Evolutionary conservation across 2,113 vertebrate species (phyloP).

Genomic region (Callipepla squamata): DNA sequence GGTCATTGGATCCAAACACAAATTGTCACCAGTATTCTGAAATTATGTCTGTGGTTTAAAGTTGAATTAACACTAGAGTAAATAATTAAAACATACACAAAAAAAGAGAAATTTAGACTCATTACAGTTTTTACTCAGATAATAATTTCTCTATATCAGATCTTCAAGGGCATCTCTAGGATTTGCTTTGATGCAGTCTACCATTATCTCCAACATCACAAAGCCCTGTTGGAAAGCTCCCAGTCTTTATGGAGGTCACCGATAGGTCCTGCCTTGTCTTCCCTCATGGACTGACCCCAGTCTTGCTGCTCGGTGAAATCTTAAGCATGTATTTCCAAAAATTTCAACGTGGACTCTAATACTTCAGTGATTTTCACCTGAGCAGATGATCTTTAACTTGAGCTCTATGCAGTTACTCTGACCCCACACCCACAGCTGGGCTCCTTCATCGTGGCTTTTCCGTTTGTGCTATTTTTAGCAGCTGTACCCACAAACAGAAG

Average conservation of each 20-base stretch:
- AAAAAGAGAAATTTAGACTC: neutral
- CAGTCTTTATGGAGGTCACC: neutral
- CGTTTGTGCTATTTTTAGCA: neutral
- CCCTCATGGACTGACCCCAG: fast-evolving
- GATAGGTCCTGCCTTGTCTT: neutral
- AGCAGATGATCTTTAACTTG: neutral
- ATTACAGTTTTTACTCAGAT: neutral
- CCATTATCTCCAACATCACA: neutral
- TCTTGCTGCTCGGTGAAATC: neutral
- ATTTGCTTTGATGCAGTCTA: neutral
- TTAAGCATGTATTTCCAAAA: neutral
- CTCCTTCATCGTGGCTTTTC: neutral
- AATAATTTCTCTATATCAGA: neutral
- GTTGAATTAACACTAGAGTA: neutral
- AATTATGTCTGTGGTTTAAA: neutral
- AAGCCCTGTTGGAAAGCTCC: neutral
- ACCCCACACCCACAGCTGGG: neutral
- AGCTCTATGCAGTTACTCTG: neutral
- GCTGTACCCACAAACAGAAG: neutral
- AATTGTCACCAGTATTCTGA: neutral
- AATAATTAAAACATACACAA: neutral
- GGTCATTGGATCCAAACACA: neutral
- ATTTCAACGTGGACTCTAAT: neutral
- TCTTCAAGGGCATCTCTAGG: neutral
- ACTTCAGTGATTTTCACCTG: neutral